Evolutionary conservation across 2,113 vertebrate species (phyloP), one percentile per base, ranked within the genome.

Genomic region (Zosterops lateralis): DNA sequence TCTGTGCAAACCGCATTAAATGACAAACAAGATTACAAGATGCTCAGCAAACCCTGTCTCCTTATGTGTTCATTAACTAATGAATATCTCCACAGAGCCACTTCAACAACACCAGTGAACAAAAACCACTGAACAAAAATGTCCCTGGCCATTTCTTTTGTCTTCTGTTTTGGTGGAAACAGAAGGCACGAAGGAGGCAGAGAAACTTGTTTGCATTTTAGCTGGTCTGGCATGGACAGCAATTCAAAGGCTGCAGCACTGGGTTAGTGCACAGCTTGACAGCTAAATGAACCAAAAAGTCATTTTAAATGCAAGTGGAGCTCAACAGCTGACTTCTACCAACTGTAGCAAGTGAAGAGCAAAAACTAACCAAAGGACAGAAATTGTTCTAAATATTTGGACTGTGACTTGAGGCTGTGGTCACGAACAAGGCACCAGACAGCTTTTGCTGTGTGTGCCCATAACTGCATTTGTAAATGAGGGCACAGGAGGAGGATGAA

Each of bases 1-100:
- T 93, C 89, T 94, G 54, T 58, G 74, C 84, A 91, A 95, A 94
- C 74, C 68, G 75, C 87, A 86, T 89, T 91, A 90, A 91, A 93
- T 44, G 48, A 80, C 68, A 84, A 93, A 92, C 2, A 15, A 70
- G 72, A 84, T 57, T 74, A 68, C 45, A 65, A 87, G 62, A 75
- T 51, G 73, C 75, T 72, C 75, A 97, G 62, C 75, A 77, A 88
- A 88, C 17, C 14, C 77, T n/a, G 21, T 50, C 65, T 91, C 50
- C 29, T 79, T 78, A 38, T 0, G 0, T n/a, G 58, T 57, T 87
- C 12, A 4, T 91, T 86, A 95, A 81, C 68, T 65, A 87, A 90
- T 47, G 16, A 84, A 19, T 71, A 67, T 17, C 40, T 53, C 68
- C 56, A 67, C 32, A 64, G 40, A 84, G 45, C 77, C 47, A 36